A percentile compares a stretch with the other conserved stretches of the same genome.
phyloP scores from a whole-genome alignment of 2,888 invertebrate species.

The Lamellibrachia columna region DNA sequence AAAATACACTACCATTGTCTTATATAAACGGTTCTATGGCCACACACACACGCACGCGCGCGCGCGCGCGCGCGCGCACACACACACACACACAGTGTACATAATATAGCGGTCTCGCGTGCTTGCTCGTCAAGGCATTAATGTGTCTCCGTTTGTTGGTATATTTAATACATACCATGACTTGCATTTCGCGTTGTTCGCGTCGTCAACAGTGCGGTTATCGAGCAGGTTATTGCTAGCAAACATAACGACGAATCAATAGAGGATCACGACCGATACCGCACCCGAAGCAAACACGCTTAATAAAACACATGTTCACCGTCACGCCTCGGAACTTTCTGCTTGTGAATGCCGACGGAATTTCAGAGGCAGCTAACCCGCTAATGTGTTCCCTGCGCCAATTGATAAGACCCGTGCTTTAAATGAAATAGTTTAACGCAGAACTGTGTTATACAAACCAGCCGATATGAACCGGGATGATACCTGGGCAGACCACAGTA shows the following conservation, averaged over 20 bases:
- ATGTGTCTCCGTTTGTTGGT: neutral
- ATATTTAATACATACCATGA: neutral
- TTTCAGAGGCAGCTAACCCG: neutral
- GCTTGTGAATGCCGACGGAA: neutral
- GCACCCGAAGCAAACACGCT: neutral
- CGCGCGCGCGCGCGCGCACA: too few species aligned
- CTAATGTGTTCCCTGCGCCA: neutral
- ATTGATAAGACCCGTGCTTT: neutral
- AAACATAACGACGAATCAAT: neutral
- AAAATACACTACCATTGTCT: neutral
- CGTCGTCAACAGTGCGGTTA: neutral
- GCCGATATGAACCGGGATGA: too few species aligned
- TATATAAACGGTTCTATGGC: neutral
- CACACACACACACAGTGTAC: neutral
- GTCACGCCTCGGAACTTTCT: neutral
- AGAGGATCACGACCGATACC: neutral
- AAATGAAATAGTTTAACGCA: too few species aligned
- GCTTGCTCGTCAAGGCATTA: neutral
- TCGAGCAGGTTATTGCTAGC: neutral
- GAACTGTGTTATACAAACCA: too few species aligned
- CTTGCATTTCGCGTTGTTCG: neutral
- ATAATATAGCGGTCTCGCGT: neutral
- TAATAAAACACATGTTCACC: neutral
- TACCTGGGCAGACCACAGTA: too few species aligned
- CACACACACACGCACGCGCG: too few species aligned